Conservation (phyloP, 1,140 invertebrate genomes). For the Archivesica marissinica region DNA sequence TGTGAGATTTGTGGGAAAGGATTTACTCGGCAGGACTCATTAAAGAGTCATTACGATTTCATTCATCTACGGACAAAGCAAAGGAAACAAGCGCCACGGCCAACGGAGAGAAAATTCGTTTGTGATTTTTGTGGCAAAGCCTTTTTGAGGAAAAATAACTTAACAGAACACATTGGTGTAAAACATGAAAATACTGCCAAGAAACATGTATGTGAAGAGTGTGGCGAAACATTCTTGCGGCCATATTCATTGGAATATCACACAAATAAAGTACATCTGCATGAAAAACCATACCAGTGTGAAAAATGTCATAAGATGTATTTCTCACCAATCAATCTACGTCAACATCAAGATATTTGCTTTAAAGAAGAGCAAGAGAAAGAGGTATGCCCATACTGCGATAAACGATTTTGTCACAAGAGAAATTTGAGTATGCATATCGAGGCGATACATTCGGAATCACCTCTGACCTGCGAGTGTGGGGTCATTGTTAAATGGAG, state of each 20-base stretch:
- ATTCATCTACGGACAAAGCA: neutral
- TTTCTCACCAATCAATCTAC: slow-evolving; percentile 3
- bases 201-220: slow-evolving; percentile 5
- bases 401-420: neutral
- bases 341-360: slow-evolving; percentile 8
- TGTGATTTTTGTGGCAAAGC: slow-evolving; percentile 31
- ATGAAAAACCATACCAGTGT: slow-evolving; percentile 31
- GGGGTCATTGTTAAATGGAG: slow-evolving; percentile 26
- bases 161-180: slow-evolving; percentile 19
- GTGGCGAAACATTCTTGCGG: slow-evolving; percentile 24
- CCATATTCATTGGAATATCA: slow-evolving; percentile 34
- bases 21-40: slow-evolving; percentile 1
- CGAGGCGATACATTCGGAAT: slow-evolving; percentile 32
- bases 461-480: slow-evolving; percentile 32
- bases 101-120: slow-evolving; percentile 13
- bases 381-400: slow-evolving; percentile 5
- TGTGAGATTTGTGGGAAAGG: slow-evolving; percentile 1
- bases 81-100: neutral
- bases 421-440: slow-evolving; percentile 38
- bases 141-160: neutral
- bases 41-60: slow-evolving; percentile 20
- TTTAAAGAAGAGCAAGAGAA: slow-evolving; percentile 8
- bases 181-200: slow-evolving; percentile 25
- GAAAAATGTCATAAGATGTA: slow-evolving; percentile 9
- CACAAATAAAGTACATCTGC: slow-evolving; percentile 32